These are phyloP conservation scores for Ochropleura plecta DNA, from an alignment of 2,888 invertebrate genomes.

Conservation along the genomic window DNA sequence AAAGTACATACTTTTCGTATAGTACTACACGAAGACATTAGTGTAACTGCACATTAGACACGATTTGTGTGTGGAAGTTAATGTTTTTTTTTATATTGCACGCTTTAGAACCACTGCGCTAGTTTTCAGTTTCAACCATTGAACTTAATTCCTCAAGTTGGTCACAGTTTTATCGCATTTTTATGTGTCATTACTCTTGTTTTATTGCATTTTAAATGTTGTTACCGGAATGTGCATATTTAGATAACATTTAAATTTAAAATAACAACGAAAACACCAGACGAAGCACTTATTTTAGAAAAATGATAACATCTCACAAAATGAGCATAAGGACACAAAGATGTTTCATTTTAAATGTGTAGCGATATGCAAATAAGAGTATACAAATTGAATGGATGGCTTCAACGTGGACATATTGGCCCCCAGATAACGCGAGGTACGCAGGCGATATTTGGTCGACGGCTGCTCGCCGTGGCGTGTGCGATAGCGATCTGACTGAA, in stretches of 20 bases:
- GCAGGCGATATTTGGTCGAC: conserved; percentile 69
- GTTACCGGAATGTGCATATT: conserved; percentile 14
- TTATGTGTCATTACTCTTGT: conserved; percentile 61
- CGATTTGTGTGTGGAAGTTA: conserved; percentile 58
- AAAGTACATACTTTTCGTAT: conserved; percentile 33
- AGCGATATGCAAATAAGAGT: conserved; percentile 69
- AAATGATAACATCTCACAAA: conserved; percentile 45
- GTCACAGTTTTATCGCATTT: conserved; percentile 63
- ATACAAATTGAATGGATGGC: conserved; percentile 70
- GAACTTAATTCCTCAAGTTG: conserved; percentile 61
- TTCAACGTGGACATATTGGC: conserved; percentile 73
- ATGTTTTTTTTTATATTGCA: conserved; percentile 56
- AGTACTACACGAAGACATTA: conserved; percentile 56
- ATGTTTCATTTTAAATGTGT: conserved; percentile 59
- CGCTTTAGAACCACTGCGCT: conserved; percentile 55
- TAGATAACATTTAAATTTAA: conserved; percentile 24
- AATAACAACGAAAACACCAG: conserved; percentile 3
- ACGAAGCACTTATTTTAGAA: conserved; percentile 20
- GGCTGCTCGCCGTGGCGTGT: conserved; percentile 74
- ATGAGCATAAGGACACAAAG: conserved; percentile 42
- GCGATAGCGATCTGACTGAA: conserved; percentile 81
- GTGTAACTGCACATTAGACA: conserved; percentile 48
- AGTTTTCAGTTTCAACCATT: conserved; percentile 67
- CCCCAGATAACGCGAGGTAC: conserved; percentile 69
- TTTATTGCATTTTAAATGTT: conserved; percentile 61